A percentile compares a stretch with the other conserved stretches of the same genome.
Conservation (phyloP, 2,113 vertebrate genomes). For the Platysternon megacephalum region DNA sequence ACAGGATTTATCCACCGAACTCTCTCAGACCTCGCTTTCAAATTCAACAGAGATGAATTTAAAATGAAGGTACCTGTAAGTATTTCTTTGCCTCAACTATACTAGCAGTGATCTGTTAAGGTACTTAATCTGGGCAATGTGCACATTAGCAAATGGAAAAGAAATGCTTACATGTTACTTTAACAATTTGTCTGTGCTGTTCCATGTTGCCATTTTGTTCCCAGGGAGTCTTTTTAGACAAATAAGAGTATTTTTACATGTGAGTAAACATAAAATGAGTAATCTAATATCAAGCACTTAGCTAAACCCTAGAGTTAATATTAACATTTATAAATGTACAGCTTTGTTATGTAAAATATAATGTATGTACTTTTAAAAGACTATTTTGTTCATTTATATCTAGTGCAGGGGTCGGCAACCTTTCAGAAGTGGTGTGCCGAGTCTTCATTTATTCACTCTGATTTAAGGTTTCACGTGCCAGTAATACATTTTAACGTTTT, state of each 20-base stretch:
- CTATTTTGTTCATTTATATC: neutral
- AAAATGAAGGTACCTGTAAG: slow-evolving; percentile 99
- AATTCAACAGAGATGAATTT: slow-evolving; percentile 96
- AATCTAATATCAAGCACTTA: neutral
- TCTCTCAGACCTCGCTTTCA: slow-evolving; percentile 92
- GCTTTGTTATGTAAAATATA: neutral
- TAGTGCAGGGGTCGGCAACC: too few relatives aligned
- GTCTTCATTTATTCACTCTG: too few relatives aligned
- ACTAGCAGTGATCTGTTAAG: neutral
- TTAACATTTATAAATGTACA: neutral
- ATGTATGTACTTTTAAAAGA: neutral
- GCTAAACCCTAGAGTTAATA: neutral
- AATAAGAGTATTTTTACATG: neutral
- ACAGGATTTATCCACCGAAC: slow-evolving; percentile 90
- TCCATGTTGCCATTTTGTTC: neutral
- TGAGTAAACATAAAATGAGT: neutral
- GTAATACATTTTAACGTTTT: too few relatives aligned
- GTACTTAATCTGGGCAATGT: neutral
- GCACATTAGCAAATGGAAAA: neutral
- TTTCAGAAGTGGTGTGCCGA: too few relatives aligned
- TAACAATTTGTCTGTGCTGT: neutral
- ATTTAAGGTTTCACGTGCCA: too few relatives aligned
- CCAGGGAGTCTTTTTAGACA: neutral
- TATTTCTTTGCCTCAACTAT: slow-evolving; percentile 34
- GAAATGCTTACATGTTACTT: neutral